Percentiles rank a stretch among this genome's conserved stretches.
These are phyloP conservation scores for Neotoxoptera formosana DNA, from an alignment of 1,140 invertebrate species.

Conservation along the genomic window DNA sequence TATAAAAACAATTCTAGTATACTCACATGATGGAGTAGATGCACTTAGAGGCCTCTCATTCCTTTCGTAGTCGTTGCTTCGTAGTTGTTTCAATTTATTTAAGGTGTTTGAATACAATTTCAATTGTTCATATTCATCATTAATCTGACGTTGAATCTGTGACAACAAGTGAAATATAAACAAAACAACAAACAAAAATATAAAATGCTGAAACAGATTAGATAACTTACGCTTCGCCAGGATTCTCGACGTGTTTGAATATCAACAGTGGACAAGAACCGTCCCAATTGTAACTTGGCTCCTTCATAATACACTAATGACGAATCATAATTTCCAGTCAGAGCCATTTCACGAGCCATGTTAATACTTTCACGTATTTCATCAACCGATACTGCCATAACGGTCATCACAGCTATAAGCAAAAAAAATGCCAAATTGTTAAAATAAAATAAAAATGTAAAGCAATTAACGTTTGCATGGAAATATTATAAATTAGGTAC, in stretches of 20 bases:
- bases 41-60: conserved; percentile 50
- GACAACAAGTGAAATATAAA: neutral
- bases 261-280: conserved; percentile 74
- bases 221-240: conserved; percentile 81
- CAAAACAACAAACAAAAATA: neutral
- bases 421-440: neutral
- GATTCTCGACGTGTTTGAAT: conserved; percentile 82
- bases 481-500: neutral
- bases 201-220: neutral
- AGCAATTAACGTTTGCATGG: neutral
- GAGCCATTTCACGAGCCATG: conserved; percentile 90
- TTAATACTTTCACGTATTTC: conserved; percentile 93
- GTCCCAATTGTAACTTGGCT: conserved; percentile 88
- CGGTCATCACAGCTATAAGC: conserved; percentile 62
- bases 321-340: conserved; percentile 95
- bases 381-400: conserved; percentile 82
- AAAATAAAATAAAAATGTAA: neutral
- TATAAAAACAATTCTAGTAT: neutral
- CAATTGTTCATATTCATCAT: conserved; percentile 88
- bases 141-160: conserved; percentile 88
- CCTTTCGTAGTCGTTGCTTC: conserved; percentile 42
- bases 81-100: conserved; percentile 67
- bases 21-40: conserved; percentile 57
- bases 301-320: conserved; percentile 95
- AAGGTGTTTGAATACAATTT: conserved; percentile 81